Conservation (phyloP, 2,797 vertebrate genomes). For the Enteromius thamalakanensis region DNA sequence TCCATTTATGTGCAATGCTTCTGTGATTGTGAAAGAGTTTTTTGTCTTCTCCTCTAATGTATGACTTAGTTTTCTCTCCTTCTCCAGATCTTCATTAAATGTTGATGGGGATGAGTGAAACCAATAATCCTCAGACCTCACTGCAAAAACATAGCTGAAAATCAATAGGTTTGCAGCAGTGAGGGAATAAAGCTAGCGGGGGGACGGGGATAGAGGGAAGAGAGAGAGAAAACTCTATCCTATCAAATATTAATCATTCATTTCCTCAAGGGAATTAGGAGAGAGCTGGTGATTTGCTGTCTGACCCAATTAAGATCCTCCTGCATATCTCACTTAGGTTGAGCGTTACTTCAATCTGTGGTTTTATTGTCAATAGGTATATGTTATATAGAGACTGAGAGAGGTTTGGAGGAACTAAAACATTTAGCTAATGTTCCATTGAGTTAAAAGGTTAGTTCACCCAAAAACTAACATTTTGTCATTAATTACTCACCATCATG, state of each 20-base stretch:
- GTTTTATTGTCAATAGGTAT: slow-evolving; percentile 52
- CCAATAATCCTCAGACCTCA: slow-evolving; percentile 72
- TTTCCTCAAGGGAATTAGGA: slow-evolving; percentile 65
- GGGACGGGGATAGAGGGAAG: slow-evolving; percentile 10
- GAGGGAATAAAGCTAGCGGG: slow-evolving; percentile 38
- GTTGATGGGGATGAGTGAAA: slow-evolving; percentile 77
- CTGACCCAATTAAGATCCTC: slow-evolving; percentile 74
- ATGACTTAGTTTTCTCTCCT: slow-evolving; percentile 36
- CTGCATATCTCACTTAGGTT: slow-evolving; percentile 53
- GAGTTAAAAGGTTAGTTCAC: not conserved
- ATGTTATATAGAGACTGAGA: slow-evolving; percentile 42
- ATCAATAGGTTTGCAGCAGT: slow-evolving; percentile 75
- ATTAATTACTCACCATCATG: no score
- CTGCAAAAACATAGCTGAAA: slow-evolving; percentile 70
- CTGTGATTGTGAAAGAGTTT: slow-evolving; percentile 9
- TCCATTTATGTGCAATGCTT: slow-evolving; percentile 11
- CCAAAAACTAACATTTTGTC: no score
- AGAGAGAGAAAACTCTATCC: slow-evolving; percentile 61
- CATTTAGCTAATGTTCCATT: not conserved
- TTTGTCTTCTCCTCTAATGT: slow-evolving; percentile 29
- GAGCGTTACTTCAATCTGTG: slow-evolving; percentile 61
- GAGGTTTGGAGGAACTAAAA: slow-evolving; percentile 54
- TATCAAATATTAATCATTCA: slow-evolving; percentile 78
- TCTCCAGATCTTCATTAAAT: slow-evolving; percentile 76
- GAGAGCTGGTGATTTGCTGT: slow-evolving; percentile 69